phyloP scores from a whole-genome alignment of 2,888 invertebrate genomes.

The Pterostichus madidus region DNA sequence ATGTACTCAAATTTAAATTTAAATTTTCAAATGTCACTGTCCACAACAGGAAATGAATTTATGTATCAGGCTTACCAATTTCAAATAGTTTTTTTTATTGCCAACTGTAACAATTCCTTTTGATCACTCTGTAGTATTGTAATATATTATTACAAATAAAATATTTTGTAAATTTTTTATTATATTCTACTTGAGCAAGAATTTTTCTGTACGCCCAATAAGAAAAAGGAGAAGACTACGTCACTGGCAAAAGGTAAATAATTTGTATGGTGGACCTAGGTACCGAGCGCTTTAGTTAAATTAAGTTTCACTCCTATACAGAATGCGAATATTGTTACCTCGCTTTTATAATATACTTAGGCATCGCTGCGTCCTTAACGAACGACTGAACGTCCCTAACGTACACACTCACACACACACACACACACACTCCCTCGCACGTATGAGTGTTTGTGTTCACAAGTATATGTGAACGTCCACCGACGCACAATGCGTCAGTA shows the following conservation, averaged over 20 bases:
- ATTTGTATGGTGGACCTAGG: slow-evolving; percentile 62
- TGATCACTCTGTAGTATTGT: too few species aligned
- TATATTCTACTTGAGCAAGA: too few species aligned
- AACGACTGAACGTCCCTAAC: slow-evolving; percentile 51
- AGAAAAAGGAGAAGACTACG: neutral
- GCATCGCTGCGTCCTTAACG: slow-evolving; percentile 59
- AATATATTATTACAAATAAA: too few species aligned
- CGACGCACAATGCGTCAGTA: neutral
- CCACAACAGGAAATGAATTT: too few species aligned
- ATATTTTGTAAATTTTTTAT: too few species aligned
- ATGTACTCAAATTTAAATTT: too few species aligned
- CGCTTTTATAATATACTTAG: slow-evolving; percentile 63
- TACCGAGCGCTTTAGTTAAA: slow-evolving; percentile 74
- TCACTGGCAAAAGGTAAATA: slow-evolving; percentile 63
- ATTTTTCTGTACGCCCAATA: neutral
- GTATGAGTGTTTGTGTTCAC: neutral
- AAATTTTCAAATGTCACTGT: too few species aligned
- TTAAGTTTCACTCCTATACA: slow-evolving; percentile 74
- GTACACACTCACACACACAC: slow-evolving; percentile 23
- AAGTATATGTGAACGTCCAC: neutral
- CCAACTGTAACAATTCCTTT: too few species aligned
- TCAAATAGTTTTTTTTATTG: too few species aligned
- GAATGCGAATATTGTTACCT: slow-evolving; percentile 61
- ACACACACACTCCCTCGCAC: too few species aligned
- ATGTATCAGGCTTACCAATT: too few species aligned